Percentiles rank a stretch among this genome's conserved stretches.
Conservation (phyloP, 2,113 vertebrate species). For the Dinomys branickii region DNA sequence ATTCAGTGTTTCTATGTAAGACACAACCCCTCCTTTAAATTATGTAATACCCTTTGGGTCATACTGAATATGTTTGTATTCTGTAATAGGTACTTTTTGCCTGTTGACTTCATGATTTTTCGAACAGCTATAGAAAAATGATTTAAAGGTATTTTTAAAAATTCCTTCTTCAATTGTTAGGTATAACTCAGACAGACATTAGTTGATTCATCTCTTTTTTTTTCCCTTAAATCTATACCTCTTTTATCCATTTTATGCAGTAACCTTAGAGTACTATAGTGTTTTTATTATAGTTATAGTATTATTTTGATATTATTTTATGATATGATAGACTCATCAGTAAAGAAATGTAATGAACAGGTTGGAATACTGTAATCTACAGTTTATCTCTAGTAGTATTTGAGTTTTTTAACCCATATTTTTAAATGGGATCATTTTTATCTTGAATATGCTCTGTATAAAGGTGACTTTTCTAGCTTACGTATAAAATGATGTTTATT, state of each 20-base stretch:
- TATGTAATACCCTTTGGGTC: not conserved
- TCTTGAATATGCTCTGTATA: constrained; percentile 78
- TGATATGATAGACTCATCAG: constrained; percentile 49
- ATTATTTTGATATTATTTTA: constrained; percentile 53
- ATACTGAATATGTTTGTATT: constrained; percentile 24
- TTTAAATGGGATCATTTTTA: constrained; percentile 48
- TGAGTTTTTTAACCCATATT: constrained; percentile 38
- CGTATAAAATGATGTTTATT: constrained; percentile 51
- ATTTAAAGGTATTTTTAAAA: not conserved
- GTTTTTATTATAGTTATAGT: constrained; percentile 33
- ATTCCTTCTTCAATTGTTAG: not conserved
- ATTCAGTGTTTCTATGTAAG: constrained; percentile 1
- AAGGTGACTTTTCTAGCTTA: constrained; percentile 73
- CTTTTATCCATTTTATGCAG: constrained; percentile 34
- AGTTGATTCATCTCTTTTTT: constrained; percentile 25
- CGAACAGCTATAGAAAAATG: not conserved
- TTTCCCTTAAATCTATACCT: not conserved
- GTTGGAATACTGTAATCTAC: not conserved
- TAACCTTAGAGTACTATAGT: constrained; percentile 13
- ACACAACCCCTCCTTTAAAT: not conserved
- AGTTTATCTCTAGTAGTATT: constrained; percentile 48
- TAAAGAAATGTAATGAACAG: constrained; percentile 55
- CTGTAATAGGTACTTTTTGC: constrained; percentile 4
- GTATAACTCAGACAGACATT: constrained; percentile 11
- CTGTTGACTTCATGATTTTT: constrained; percentile 43